Percentiles rank a stretch among this genome's conserved stretches.
phyloP scores from a whole-genome alignment of 2,888 invertebrate species.

The Smittia aterrima region DNA sequence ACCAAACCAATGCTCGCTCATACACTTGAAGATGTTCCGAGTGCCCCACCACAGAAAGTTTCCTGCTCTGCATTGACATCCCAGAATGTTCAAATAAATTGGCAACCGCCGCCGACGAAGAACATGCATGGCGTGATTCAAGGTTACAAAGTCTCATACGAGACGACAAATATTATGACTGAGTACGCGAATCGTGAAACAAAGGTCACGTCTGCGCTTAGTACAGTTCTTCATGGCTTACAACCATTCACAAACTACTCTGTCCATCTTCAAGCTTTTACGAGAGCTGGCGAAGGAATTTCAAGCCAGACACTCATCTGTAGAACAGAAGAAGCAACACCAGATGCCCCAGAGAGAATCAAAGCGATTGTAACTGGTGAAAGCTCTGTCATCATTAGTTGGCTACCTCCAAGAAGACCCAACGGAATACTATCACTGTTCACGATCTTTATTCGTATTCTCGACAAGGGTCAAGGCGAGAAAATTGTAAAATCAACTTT shows the following conservation, averaged over 20 bases:
- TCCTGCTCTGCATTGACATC: conserved; percentile 67
- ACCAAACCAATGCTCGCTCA: conserved; percentile 61
- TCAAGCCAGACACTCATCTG: conserved; percentile 58
- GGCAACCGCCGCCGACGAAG: conserved; percentile 64
- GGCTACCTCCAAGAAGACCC: conserved; percentile 63
- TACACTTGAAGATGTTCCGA: conserved; percentile 60
- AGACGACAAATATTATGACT: conserved; percentile 52
- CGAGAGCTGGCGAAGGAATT: conserved; percentile 62
- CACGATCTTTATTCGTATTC: conserved; percentile 60
- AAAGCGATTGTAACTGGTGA: conserved; percentile 62
- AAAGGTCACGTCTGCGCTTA: conserved; percentile 57
- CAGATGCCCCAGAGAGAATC: conserved; percentile 61
- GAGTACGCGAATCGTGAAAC: conserved; percentile 54
- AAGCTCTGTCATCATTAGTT: conserved; percentile 61
- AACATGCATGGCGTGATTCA: conserved; percentile 66
- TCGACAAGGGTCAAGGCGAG: conserved; percentile 57
- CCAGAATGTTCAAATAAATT: conserved; percentile 69
- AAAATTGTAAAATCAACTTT: conserved; percentile 55
- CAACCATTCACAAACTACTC: conserved; percentile 65
- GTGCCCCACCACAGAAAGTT: conserved; percentile 65
- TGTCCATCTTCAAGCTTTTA: conserved; percentile 62
- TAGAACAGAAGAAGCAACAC: conserved; percentile 53
- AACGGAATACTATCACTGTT: conserved; percentile 65
- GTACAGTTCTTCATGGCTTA: conserved; percentile 58
- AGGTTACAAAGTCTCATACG: conserved; percentile 76